Evolutionary conservation across 2,797 vertebrate genomes (phyloP).

Genomic region (Oreochromis mossambicus): DNA sequence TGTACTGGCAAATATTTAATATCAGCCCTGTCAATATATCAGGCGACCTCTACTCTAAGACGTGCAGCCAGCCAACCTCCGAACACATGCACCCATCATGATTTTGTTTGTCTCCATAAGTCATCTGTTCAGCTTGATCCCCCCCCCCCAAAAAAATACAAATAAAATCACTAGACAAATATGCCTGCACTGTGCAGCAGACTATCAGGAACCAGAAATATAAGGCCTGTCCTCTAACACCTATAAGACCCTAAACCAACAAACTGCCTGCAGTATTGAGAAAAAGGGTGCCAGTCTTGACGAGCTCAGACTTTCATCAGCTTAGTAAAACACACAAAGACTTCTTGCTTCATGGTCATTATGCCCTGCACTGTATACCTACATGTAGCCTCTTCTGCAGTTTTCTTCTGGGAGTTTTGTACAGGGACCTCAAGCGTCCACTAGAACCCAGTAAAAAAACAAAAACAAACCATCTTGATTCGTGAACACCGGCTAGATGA

Average conservation of each 20-base stretch:
- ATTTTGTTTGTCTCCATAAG: background rate
- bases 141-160: too few relatives aligned
- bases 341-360: background rate
- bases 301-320: background rate
- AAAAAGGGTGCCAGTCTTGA: background rate
- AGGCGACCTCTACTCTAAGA: background rate
- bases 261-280: background rate
- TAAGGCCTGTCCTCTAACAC: background rate
- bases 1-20: background rate
- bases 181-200: background rate
- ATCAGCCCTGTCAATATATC: background rate
- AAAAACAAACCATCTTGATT: background rate
- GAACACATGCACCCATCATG: background rate
- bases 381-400: background rate
- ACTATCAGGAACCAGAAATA: background rate
- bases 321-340: background rate
- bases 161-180: background rate
- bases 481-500: background rate
- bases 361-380: background rate
- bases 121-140: background rate
- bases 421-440: background rate
- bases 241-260: background rate
- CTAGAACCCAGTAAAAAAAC: background rate
- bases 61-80: background rate
- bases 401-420: background rate